Conservation (phyloP, 2,797 vertebrate genomes). For the Pachyuromys duprasi region DNA sequence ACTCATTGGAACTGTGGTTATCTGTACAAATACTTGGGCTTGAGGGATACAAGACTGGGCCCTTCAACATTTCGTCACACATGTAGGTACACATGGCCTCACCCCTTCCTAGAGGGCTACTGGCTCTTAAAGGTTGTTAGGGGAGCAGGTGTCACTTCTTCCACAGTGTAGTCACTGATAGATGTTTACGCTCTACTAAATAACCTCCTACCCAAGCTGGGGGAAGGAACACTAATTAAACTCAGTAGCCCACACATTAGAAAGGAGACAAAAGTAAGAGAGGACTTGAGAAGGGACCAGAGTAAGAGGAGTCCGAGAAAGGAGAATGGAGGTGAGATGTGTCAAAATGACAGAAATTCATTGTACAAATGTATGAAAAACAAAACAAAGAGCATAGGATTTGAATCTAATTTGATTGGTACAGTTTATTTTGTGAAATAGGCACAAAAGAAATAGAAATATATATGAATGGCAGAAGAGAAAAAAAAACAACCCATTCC, state of each 20-base stretch:
- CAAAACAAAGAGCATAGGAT: not conserved
- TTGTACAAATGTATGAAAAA: not conserved
- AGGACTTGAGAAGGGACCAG: not conserved
- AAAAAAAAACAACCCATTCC: not conserved
- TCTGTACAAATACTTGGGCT: not conserved
- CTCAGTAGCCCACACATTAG: not conserved
- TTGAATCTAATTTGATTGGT: constrained; percentile 28
- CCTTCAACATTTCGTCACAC: not conserved
- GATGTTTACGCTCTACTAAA: too few species aligned
- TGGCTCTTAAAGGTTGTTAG: not conserved
- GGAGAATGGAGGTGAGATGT: not conserved
- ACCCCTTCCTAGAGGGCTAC: too few species aligned
- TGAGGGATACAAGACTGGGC: not conserved
- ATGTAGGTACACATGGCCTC: not conserved
- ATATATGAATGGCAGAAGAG: not conserved
- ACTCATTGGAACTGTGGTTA: too few species aligned
- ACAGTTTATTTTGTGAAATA: not conserved
- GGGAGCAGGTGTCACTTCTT: not conserved
- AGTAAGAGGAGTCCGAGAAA: not conserved
- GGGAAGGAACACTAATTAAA: not conserved
- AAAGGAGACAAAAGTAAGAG: not conserved
- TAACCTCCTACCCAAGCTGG: not conserved
- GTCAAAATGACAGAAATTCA: too few species aligned
- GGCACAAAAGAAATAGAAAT: not conserved
- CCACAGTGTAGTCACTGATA: not conserved